Conservation (phyloP, 2,797 vertebrate species). For the Clarias pachynema region DNA sequence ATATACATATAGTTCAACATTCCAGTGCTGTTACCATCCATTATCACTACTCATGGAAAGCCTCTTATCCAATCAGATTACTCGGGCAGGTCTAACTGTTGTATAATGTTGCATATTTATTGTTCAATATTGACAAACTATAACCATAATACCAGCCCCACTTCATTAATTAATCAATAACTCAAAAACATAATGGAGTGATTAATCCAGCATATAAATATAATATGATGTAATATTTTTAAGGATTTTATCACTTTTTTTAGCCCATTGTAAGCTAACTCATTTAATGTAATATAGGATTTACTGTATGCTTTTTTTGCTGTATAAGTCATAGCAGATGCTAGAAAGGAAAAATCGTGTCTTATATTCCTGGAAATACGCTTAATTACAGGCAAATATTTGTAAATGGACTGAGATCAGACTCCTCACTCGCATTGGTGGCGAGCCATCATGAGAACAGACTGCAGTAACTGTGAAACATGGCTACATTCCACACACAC, state of each 20-base stretch:
- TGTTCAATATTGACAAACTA: background rate
- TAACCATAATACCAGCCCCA: background rate
- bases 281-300: background rate
- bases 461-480: conserved; percentile 33
- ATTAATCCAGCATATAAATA: background rate
- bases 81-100: background rate
- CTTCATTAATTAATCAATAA: conserved; percentile 12
- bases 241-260: too few relatives aligned
- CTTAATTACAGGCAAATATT: conserved; percentile 34
- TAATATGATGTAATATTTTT: too few relatives aligned
- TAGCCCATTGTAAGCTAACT: background rate
- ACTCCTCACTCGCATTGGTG: conserved; percentile 33
- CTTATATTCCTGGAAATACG: conserved; percentile 23
- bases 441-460: conserved; percentile 19
- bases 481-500: conserved; percentile 4
- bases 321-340: conserved; percentile 19
- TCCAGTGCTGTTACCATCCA: too few relatives aligned
- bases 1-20: too few relatives aligned
- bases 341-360: background rate
- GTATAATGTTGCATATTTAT: background rate
- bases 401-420: conserved; percentile 27
- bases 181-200: background rate
- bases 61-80: background rate
- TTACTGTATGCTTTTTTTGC: conserved; percentile 1
- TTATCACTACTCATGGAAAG: background rate